phyloP scores from a whole-genome alignment of 2,888 invertebrate species.

The Drosophila infuscata region DNA sequence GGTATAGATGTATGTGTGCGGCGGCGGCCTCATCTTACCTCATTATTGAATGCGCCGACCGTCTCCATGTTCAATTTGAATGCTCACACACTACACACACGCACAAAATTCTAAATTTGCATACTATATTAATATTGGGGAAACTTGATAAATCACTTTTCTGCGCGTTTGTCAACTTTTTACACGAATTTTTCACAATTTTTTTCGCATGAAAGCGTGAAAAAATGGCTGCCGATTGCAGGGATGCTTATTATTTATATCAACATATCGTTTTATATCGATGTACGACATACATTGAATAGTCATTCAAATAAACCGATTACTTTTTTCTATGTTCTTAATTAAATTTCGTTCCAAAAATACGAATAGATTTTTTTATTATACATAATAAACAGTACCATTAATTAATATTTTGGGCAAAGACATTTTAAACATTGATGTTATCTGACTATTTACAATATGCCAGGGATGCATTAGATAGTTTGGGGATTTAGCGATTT shows the following conservation, averaged over 20 bases:
- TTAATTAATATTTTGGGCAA: not conserved
- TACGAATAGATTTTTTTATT: not conserved
- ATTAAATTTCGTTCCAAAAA: not conserved
- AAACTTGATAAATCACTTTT: slow-evolving; percentile 41
- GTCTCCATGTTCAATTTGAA: slow-evolving; percentile 82
- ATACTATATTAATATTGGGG: slow-evolving; percentile 50
- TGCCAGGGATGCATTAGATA: not conserved
- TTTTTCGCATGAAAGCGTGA: slow-evolving; percentile 68
- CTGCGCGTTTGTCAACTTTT: slow-evolving; percentile 49
- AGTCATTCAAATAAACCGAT: slow-evolving; percentile 19
- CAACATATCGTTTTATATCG: slow-evolving; percentile 37
- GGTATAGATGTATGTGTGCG: slow-evolving; percentile 27
- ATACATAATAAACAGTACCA: not conserved
- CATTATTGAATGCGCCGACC: slow-evolving; percentile 84
- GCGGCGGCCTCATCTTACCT: slow-evolving; percentile 79
- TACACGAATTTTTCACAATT: slow-evolving; percentile 62
- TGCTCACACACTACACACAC: slow-evolving; percentile 67
- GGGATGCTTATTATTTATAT: slow-evolving; percentile 44
- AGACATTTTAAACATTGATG: not conserved
- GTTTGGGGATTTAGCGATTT: not conserved
- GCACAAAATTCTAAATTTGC: slow-evolving; percentile 62
- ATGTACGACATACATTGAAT: slow-evolving; percentile 24
- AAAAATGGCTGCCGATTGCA: slow-evolving; percentile 79
- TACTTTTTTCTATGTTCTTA: not conserved
- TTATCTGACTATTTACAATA: not conserved